A percentile compares a stretch with the other conserved stretches of the same genome.
These are phyloP conservation scores for Enteromius paludinosus DNA, from an alignment of 2,797 vertebrate genomes.

Conservation along the genomic window DNA sequence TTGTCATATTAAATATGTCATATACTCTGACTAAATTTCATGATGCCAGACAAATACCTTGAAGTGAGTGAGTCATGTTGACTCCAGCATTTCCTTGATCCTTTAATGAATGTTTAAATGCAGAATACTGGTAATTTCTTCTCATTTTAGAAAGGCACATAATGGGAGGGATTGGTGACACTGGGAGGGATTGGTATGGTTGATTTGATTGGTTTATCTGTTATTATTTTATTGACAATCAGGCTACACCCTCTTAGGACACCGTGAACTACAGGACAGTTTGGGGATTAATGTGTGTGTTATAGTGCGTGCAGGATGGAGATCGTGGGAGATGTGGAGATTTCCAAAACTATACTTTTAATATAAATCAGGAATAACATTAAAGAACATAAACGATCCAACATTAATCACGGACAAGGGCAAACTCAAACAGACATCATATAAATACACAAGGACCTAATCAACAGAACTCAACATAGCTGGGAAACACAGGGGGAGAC, in stretches of 20 bases:
- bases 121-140: slow-evolving; percentile 64
- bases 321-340: too few species aligned
- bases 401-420: too few species aligned
- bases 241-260: background rate
- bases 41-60: slow-evolving; percentile 1
- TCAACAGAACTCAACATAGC: too few species aligned
- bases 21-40: slow-evolving; percentile 2
- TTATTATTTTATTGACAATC: slow-evolving; percentile 10
- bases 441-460: too few species aligned
- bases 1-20: slow-evolving; percentile 9
- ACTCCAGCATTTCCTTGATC: slow-evolving; percentile 60
- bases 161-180: too few species aligned
- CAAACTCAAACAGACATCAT: too few species aligned
- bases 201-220: slow-evolving; percentile 41
- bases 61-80: slow-evolving; percentile 42
- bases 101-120: slow-evolving; percentile 63
- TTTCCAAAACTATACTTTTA: too few species aligned
- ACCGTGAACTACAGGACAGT: slow-evolving; percentile 20
- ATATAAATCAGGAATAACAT: too few species aligned
- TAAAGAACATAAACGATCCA: too few species aligned
- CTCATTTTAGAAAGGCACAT: slow-evolving; percentile 59
- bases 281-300: slow-evolving; percentile 8
- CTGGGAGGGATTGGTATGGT: slow-evolving; percentile 54
- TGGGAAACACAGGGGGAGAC: too few species aligned
- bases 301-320: too few species aligned